Conservation (phyloP, 2,888 invertebrate genomes). For the Rhorus exstirpatorius region DNA sequence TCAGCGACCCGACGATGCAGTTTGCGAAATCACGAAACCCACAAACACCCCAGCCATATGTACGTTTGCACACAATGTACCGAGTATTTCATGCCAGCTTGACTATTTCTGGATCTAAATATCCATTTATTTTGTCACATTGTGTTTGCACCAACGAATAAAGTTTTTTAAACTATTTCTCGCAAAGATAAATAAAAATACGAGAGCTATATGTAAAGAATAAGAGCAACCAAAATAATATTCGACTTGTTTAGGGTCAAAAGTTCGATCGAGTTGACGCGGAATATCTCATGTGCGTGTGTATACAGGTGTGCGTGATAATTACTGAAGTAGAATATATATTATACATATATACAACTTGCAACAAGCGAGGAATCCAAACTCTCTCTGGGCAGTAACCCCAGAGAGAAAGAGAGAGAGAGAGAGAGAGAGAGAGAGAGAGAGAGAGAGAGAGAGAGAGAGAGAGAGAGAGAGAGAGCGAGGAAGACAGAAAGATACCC, state of each 20-base stretch:
- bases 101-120: neutral
- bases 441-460: conserved; percentile 18
- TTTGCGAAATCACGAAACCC: conserved; percentile 70
- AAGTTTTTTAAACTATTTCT: no score
- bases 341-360: conserved; percentile 70
- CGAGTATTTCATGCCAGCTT: neutral
- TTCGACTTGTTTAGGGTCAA: neutral
- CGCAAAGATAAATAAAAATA: no score
- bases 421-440: conserved; percentile 76
- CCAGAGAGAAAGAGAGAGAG: no score
- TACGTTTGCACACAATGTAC: neutral
- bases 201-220: no score
- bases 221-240: no score
- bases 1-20: conserved; percentile 27
- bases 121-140: neutral
- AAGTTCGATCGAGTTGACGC: conserved; percentile 1
- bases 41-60: conserved; percentile 18
- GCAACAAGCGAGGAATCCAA: conserved; percentile 81
- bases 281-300: neutral
- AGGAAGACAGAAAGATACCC: conserved; percentile 63
- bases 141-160: neutral
- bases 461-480: no score
- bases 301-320: conserved; percentile 4
- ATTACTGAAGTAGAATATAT: conserved; percentile 65
- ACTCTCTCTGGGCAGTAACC: conserved; percentile 69